A percentile compares a stretch with the other conserved stretches of the same genome.
These are phyloP conservation scores for Rhea americana DNA, from an alignment of 2,113 vertebrate species.

Conservation along the genomic window DNA sequence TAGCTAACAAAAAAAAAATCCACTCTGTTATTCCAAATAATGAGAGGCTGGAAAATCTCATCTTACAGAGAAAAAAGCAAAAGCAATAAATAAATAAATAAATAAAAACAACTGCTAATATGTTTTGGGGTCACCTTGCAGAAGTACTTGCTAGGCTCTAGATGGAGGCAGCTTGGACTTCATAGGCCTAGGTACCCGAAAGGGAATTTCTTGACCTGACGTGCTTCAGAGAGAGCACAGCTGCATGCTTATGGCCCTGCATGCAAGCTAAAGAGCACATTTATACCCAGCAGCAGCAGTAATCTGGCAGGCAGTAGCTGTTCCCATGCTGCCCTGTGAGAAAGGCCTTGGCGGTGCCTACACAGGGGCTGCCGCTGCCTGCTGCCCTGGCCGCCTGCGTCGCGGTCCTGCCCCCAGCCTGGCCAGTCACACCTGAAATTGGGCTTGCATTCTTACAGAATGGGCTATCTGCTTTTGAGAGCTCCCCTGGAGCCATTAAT, in stretches of 20 bases:
- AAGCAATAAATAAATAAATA: background rate
- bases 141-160: background rate
- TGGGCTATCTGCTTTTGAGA: background rate
- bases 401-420: fast-evolving
- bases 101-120: background rate
- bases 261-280: background rate
- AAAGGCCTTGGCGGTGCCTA: fast-evolving
- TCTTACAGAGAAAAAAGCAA: background rate
- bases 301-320: background rate
- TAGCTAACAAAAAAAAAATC: background rate
- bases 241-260: background rate
- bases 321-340: background rate
- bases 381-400: fast-evolving
- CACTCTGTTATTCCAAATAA: background rate
- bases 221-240: background rate
- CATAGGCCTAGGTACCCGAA: background rate
- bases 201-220: background rate
- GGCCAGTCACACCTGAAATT: background rate
- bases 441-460: background rate
- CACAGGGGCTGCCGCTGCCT: background rate
- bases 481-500: background rate
- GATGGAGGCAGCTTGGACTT: background rate
- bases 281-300: background rate
- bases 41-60: background rate
- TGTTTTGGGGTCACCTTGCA: background rate